Conservation (phyloP, 2,113 vertebrate genomes). For the Myotis yumanensis region DNA sequence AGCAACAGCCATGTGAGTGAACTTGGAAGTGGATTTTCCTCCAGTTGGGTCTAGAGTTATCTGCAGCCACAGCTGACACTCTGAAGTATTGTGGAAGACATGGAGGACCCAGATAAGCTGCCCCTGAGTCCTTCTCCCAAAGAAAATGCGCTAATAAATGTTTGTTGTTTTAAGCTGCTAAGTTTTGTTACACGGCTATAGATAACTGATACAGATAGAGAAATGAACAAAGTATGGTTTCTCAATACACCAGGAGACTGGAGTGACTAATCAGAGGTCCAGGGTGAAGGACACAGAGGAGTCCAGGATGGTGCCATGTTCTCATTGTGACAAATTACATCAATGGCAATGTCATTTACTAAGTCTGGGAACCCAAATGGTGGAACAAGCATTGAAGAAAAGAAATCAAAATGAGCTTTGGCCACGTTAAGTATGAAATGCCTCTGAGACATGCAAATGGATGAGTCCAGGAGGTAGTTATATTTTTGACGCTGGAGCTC, state of each 20-base stretch:
- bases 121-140: not conserved
- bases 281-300: not conserved
- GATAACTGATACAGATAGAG: not conserved
- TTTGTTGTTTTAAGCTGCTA: not conserved
- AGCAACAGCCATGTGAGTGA: not conserved
- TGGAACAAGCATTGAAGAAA: not conserved
- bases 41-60: not conserved
- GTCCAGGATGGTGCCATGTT: not conserved
- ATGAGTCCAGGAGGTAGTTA: not conserved
- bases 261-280: not conserved
- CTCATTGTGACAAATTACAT: not conserved
- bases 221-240: not conserved
- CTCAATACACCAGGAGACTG: not conserved
- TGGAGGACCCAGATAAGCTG: not conserved
- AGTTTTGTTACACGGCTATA: not conserved
- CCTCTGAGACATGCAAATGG: not conserved
- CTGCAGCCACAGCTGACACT: not conserved
- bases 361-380: not conserved
- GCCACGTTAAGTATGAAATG: not conserved
- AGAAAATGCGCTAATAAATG: not conserved
- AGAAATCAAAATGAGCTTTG: not conserved
- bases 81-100: not conserved
- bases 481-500: not conserved
- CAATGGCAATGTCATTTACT: not conserved
- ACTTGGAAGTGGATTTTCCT: not conserved